Evolutionary conservation across 2,113 vertebrate species (phyloP).

Genomic region (Corydoras maculifer): DNA sequence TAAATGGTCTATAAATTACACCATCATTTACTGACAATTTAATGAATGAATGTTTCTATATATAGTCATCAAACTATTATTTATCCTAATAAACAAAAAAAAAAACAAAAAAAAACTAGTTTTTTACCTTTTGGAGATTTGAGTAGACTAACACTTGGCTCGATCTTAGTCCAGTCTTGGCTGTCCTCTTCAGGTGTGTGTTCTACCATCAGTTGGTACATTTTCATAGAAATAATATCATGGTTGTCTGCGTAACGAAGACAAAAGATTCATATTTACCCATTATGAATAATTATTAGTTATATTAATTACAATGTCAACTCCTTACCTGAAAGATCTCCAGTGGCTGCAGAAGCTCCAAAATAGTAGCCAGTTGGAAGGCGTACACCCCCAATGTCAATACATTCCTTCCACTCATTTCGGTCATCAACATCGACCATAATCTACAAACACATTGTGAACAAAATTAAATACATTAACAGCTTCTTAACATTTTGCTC

Average conservation of each 20-base stretch:
- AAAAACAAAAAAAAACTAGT: background rate
- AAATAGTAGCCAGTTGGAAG: slow-evolving; percentile 96
- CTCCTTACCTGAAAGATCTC: slow-evolving; percentile 87
- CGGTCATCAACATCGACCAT: slow-evolving; percentile 92
- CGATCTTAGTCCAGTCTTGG: slow-evolving; percentile 94
- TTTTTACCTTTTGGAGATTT: slow-evolving; percentile 90
- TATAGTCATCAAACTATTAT: no score
- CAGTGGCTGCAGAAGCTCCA: slow-evolving; percentile 90
- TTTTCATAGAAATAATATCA: slow-evolving; percentile 96
- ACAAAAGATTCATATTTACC: background rate
- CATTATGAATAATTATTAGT: background rate
- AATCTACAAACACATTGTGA: slow-evolving; percentile 60
- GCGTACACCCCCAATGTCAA: slow-evolving; percentile 87
- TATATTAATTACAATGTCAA: background rate
- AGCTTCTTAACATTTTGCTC: no score
- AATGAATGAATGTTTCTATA: background rate
- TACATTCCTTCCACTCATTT: slow-evolving; percentile 96
- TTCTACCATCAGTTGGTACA: slow-evolving; percentile 97
- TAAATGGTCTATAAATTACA: background rate
- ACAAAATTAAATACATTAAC: no score
- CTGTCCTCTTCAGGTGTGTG: slow-evolving; percentile 86
- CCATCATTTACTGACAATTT: background rate
- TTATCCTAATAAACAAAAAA: no score
- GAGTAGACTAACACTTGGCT: slow-evolving; percentile 90
- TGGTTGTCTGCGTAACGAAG: slow-evolving; percentile 78